Conservation (phyloP, 1,140 invertebrate genomes). For the Portunus trituberculatus region DNA sequence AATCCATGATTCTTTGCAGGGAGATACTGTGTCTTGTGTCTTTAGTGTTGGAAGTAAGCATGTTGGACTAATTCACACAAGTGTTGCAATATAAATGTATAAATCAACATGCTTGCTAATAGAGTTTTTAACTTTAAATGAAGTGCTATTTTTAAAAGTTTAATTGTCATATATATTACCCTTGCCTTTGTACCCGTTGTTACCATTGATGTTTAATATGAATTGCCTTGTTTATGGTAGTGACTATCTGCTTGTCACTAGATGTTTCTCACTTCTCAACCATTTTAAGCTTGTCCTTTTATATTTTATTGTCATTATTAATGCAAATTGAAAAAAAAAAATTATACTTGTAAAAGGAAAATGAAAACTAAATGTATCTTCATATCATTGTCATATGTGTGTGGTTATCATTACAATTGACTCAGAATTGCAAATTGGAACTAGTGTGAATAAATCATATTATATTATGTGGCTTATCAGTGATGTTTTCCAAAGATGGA, state of each 20-base stretch:
- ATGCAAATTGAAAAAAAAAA: no score
- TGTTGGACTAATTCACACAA: slow-evolving; percentile 56
- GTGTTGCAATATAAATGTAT: slow-evolving; percentile 25
- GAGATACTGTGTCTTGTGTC: slow-evolving; percentile 75
- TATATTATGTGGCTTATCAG: neutral
- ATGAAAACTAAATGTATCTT: neutral
- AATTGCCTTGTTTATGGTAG: slow-evolving; percentile 69
- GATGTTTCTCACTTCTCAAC: slow-evolving; percentile 59
- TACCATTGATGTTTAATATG: slow-evolving; percentile 72
- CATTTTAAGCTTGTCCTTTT: neutral
- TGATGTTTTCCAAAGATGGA: neutral
- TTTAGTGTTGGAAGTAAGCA: slow-evolving; percentile 74
- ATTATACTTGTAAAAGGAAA: no score
- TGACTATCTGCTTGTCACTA: slow-evolving; percentile 63
- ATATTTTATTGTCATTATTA: neutral
- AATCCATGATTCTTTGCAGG: slow-evolving; percentile 63
- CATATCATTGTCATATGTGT: neutral
- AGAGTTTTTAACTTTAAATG: slow-evolving; percentile 68
- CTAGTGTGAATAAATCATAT: neutral
- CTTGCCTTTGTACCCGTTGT: slow-evolving; percentile 73
- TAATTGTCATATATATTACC: slow-evolving; percentile 73
- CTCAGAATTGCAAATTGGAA: neutral
- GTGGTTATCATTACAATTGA: neutral
- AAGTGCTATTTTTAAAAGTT: slow-evolving; percentile 67
- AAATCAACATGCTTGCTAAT: slow-evolving; percentile 74